Percentiles rank a stretch among this genome's conserved stretches.
Evolutionary conservation across 1,140 invertebrate species (phyloP).

Genomic region (Euwallacea fornicatus): DNA sequence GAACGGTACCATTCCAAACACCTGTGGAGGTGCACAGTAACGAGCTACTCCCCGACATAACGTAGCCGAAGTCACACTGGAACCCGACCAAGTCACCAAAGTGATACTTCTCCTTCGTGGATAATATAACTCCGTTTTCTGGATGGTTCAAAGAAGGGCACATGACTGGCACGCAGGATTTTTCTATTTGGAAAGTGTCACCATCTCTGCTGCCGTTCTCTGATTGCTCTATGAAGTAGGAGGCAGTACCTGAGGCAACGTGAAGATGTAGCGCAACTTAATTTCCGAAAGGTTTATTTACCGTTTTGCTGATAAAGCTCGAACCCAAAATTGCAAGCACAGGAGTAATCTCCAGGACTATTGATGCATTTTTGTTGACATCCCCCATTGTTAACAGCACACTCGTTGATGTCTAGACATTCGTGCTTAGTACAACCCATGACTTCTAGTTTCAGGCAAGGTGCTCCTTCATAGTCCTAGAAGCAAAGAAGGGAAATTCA

Average conservation of each 20-base stretch:
- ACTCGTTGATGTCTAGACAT: conserved; percentile 93
- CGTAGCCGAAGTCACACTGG: conserved; percentile 94
- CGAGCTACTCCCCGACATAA: conserved; percentile 81
- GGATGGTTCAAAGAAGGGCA: conserved; percentile 79
- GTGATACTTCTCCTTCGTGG: conserved; percentile 78
- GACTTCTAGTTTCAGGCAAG: conserved; percentile 88
- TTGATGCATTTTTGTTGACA: conserved; percentile 95
- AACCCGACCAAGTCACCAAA: conserved; percentile 90
- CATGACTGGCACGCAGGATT: conserved; percentile 92
- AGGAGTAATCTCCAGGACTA: conserved; percentile 81
- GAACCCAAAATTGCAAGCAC: conserved; percentile 89
- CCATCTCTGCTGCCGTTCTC: conserved; percentile 87
- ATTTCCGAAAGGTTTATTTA: no score
- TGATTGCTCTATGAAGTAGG: conserved; percentile 76
- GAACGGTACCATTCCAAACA: conserved; percentile 90
- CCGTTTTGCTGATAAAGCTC: conserved; percentile 89
- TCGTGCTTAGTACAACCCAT: conserved; percentile 91
- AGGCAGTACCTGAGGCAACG: conserved; percentile 65
- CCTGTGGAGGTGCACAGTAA: conserved; percentile 88
- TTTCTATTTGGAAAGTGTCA: conserved; percentile 88
- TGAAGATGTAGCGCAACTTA: not conserved
- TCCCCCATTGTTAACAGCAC: conserved; percentile 83
- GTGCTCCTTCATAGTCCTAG: conserved; percentile 78
- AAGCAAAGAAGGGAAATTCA: not conserved
- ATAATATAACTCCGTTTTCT: conserved; percentile 86